Percentiles rank a stretch among this genome's conserved stretches.
Conservation (phyloP, 2,888 invertebrate species). For the Petrophora chlorosata region DNA sequence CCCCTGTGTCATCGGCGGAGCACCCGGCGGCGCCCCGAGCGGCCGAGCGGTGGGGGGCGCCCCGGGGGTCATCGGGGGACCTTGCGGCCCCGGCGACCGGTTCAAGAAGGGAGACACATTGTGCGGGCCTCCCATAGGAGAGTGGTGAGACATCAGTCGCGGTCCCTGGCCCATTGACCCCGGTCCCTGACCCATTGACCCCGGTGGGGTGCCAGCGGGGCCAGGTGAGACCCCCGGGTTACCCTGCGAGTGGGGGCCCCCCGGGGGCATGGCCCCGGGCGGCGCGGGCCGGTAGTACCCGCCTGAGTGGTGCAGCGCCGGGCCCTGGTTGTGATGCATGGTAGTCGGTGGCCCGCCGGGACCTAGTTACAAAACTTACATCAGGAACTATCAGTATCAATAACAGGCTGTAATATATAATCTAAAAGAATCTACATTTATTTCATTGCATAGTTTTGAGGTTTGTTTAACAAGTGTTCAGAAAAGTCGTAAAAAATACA, state of each 20-base stretch:
- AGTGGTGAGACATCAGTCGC: too few relatives aligned
- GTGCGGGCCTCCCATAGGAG: slow-evolving; percentile 24
- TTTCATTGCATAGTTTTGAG: too few relatives aligned
- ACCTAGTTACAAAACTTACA: background rate
- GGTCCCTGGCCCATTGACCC: too few relatives aligned
- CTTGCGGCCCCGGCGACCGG: slow-evolving; percentile 36
- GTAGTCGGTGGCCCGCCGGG: slow-evolving; percentile 26
- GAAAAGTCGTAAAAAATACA: too few relatives aligned
- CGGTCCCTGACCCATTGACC: too few relatives aligned
- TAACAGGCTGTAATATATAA: background rate
- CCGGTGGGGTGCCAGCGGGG: too few relatives aligned
- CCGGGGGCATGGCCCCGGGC: slow-evolving; percentile 29
- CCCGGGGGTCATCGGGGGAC: slow-evolving; percentile 12
- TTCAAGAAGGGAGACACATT: slow-evolving; percentile 23
- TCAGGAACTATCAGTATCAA: background rate
- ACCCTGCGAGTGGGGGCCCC: slow-evolving; percentile 8
- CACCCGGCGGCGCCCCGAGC: slow-evolving; percentile 2
- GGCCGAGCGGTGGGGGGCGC: background rate
- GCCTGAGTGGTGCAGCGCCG: slow-evolving; percentile 28
- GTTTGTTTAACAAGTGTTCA: too few relatives aligned
- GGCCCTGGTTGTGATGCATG: slow-evolving; percentile 34
- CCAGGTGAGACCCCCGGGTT: slow-evolving; percentile 18
- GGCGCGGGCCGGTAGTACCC: slow-evolving; percentile 31
- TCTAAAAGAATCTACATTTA: too few relatives aligned
- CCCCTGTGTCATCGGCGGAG: slow-evolving; percentile 15